A percentile compares a stretch with the other conserved stretches of the same genome.
These are phyloP conservation scores for Luehdorfia chinensis DNA, from an alignment of 1,140 invertebrate species.

Conservation along the genomic window DNA sequence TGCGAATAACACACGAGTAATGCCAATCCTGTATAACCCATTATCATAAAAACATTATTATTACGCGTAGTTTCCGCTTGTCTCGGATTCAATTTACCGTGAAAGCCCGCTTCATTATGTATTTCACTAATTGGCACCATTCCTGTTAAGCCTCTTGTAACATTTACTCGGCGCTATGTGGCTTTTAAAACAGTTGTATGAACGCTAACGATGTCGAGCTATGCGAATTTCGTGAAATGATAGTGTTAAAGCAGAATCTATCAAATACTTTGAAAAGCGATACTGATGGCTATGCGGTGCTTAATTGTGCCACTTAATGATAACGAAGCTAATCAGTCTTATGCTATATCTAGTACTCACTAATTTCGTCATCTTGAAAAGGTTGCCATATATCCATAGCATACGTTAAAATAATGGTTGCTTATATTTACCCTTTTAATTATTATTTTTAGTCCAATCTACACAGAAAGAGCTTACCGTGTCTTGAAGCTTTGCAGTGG, in stretches of 20 bases:
- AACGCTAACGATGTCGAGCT: conserved; percentile 6
- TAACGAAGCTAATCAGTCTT: background rate
- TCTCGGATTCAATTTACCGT: conserved; percentile 35
- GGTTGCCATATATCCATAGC: no score
- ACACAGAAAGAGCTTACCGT: no score
- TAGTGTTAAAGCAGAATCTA: background rate
- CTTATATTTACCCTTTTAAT: no score
- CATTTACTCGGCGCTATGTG: conserved; percentile 10
- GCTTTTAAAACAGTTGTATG: conserved; percentile 4
- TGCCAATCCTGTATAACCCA: conserved; percentile 7
- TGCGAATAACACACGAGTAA: conserved; percentile 6
- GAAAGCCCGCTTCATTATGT: conserved; percentile 37
- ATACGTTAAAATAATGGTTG: no score
- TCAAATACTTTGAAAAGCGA: no score
- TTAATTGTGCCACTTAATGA: no score
- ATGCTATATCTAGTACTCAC: no score
- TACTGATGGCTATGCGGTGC: no score
- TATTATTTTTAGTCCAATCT: no score
- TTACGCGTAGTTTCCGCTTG: conserved; percentile 5
- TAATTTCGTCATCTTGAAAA: no score
- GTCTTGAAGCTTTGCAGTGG: no score
- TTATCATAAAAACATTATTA: conserved; percentile 8
- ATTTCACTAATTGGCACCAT: conserved; percentile 54
- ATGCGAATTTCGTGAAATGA: background rate
- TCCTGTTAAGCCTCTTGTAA: conserved; percentile 32